These are phyloP conservation scores for Leucoptera coffeella DNA, from an alignment of 2,888 invertebrate genomes.

Conservation along the genomic window DNA sequence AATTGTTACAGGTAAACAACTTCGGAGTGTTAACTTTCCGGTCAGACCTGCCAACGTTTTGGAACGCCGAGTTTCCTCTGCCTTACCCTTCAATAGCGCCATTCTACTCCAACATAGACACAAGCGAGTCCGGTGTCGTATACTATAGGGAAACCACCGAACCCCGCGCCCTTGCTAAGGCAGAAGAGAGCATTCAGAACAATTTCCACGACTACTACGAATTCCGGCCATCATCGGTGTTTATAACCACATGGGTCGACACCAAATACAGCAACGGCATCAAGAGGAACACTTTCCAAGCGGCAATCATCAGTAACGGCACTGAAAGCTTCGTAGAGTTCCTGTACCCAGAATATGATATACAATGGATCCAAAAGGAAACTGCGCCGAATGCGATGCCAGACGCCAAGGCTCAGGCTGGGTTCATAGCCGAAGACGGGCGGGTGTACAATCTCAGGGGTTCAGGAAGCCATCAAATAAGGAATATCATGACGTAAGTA, in stretches of 20 bases:
- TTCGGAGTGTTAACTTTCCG: conserved; percentile 87
- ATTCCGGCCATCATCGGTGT: conserved; percentile 72
- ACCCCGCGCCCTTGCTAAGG: conserved; percentile 55
- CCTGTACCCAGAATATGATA: conserved; percentile 79
- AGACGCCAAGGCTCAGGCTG: conserved; percentile 90
- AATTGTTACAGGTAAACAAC: conserved; percentile 81
- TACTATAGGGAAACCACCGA: conserved; percentile 66
- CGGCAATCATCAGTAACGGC: conserved; percentile 61
- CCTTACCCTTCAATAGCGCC: conserved; percentile 87
- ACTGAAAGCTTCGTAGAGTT: conserved; percentile 79
- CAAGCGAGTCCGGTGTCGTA: conserved; percentile 63
- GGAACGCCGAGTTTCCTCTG: conserved; percentile 83
- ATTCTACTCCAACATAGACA: conserved; percentile 88
- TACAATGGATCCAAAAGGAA: conserved; percentile 88
- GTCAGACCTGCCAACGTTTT: conserved; percentile 79
- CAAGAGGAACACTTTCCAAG: conserved; percentile 84
- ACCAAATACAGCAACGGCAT: conserved; percentile 77
- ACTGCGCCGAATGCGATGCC: conserved; percentile 69
- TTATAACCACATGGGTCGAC: conserved; percentile 86
- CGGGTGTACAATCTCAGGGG: conserved; percentile 69
- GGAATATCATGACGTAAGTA: conserved; percentile 69
- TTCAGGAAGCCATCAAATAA: conserved; percentile 87
- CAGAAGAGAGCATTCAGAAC: conserved; percentile 63
- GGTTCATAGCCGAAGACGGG: conserved; percentile 82
- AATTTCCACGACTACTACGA: conserved; percentile 65